phyloP scores from a whole-genome alignment of 2,888 invertebrate species.

The Spodoptera littoralis region DNA sequence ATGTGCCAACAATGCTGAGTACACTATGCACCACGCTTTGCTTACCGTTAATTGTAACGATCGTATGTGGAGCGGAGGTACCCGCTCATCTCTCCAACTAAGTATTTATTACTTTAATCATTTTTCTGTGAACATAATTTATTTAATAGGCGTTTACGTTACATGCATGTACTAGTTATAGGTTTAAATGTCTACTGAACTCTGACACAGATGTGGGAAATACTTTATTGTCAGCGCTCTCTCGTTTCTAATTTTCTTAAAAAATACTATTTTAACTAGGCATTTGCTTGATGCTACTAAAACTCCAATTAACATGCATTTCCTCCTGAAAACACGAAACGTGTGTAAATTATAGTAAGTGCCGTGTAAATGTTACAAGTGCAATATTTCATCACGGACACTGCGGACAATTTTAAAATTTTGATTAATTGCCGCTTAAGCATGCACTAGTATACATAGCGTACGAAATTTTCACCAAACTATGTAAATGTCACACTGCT shows the following conservation, averaged over 20 bases:
- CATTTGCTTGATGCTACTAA: too few relatives aligned
- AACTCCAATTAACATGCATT: constrained; percentile 4
- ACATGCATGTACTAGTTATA: neutral
- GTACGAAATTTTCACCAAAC: constrained; percentile 23
- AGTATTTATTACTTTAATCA: constrained; percentile 19
- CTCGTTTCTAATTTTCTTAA: too few relatives aligned
- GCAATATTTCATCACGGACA: neutral
- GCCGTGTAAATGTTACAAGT: constrained; percentile 11
- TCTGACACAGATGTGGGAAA: neutral
- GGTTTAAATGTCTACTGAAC: neutral
- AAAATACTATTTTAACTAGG: too few relatives aligned
- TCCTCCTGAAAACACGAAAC: constrained; percentile 4
- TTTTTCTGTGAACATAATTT: constrained; percentile 31
- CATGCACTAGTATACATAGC: constrained; percentile 25
- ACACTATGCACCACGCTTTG: constrained; percentile 41
- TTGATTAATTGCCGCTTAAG: constrained; percentile 9
- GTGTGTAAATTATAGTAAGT: constrained; percentile 6
- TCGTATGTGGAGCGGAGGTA: constrained; percentile 37
- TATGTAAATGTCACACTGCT: constrained; percentile 6
- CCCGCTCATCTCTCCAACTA: constrained; percentile 21
- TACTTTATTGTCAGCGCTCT: neutral
- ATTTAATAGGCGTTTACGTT: constrained; percentile 34
- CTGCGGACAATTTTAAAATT: constrained; percentile 2
- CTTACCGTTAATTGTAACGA: constrained; percentile 42
- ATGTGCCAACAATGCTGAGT: constrained; percentile 45